A percentile compares a stretch with the other conserved stretches of the same genome.
These are phyloP conservation scores for Acrobasis repandana DNA, from an alignment of 2,888 invertebrate genomes.

Conservation along the genomic window DNA sequence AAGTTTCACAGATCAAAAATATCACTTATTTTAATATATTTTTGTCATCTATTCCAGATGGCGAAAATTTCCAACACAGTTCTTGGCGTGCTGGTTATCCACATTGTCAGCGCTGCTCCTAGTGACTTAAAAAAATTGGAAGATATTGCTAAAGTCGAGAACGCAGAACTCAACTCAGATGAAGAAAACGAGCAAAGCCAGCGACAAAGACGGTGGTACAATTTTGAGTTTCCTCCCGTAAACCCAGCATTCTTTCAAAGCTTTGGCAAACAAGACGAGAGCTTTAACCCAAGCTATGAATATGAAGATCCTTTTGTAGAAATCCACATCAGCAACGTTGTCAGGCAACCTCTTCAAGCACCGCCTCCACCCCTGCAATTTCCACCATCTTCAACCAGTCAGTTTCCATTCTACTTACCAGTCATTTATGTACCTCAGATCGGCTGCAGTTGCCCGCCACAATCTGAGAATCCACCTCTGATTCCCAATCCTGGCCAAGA, in stretches of 20 bases:
- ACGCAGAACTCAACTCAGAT: slow-evolving; percentile 36
- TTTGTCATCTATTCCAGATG: slow-evolving; percentile 63
- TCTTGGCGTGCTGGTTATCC: slow-evolving; percentile 48
- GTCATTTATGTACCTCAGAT: slow-evolving; percentile 51
- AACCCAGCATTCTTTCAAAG: slow-evolving; percentile 43
- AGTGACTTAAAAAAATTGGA: slow-evolving; percentile 44
- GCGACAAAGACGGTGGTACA: slow-evolving; percentile 57
- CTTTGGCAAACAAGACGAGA: slow-evolving; percentile 44
- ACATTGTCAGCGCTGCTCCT: slow-evolving; percentile 56
- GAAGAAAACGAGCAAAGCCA: slow-evolving; percentile 37
- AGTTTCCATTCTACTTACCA: slow-evolving; percentile 53
- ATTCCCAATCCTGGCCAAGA: slow-evolving; percentile 21
- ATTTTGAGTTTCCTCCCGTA: slow-evolving; percentile 46
- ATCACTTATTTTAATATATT: not conserved
- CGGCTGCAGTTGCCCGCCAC: slow-evolving; percentile 49
- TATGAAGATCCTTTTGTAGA: slow-evolving; percentile 47
- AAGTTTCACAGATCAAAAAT: too few species aligned
- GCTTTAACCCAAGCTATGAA: slow-evolving; percentile 41
- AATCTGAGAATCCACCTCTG: slow-evolving; percentile 29
- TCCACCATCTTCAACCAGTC: slow-evolving; percentile 26
- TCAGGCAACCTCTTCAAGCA: slow-evolving; percentile 42
- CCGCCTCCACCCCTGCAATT: slow-evolving; percentile 39
- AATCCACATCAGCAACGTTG: slow-evolving; percentile 48
- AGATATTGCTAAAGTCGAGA: slow-evolving; percentile 41
- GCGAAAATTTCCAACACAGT: slow-evolving; percentile 40